A percentile compares a stretch with the other conserved stretches of the same genome.
phyloP scores from a whole-genome alignment of 2,888 invertebrate species.

The Anodontia alba region DNA sequence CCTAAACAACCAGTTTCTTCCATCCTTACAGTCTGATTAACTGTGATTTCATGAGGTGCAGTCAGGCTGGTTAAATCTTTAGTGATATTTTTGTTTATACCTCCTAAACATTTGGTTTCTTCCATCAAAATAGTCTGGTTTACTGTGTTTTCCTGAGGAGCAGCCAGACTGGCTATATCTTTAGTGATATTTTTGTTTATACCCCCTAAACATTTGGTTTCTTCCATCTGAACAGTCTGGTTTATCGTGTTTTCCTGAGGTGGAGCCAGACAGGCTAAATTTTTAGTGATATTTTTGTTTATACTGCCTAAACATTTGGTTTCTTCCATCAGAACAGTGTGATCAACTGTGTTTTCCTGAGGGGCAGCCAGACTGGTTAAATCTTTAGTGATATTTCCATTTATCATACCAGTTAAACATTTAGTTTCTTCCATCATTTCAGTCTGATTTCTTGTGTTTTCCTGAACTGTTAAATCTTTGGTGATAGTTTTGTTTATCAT shows the following conservation, averaged over 20 bases:
- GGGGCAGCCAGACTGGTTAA: neutral
- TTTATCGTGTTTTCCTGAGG: neutral
- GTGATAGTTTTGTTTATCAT: constrained; percentile 27
- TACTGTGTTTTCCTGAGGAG: neutral
- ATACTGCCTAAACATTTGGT: constrained; percentile 22
- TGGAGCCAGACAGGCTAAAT: neutral
- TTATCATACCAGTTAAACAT: constrained; percentile 23
- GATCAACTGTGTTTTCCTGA: neutral
- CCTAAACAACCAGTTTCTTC: constrained; percentile 29
- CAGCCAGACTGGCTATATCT: neutral
- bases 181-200: neutral
- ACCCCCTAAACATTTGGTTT: constrained; percentile 31
- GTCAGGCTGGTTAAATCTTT: neutral
- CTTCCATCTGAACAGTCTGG: constrained; percentile 22
- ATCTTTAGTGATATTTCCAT: neutral
- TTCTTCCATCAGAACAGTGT: constrained; percentile 22
- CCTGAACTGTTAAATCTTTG: neutral
- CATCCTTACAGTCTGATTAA: neutral
- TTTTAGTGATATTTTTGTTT: neutral
- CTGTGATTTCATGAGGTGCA: neutral
- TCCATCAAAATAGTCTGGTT: constrained; percentile 4
- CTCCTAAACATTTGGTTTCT: constrained; percentile 20
- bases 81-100: neutral
- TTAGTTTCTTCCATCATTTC: constrained; percentile 24
- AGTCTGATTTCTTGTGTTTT: constrained; percentile 8